Evolutionary conservation across 2,797 vertebrate genomes (phyloP), one percentile per base, ranked within the genome.

Genomic region (Protonibea diacanthus): DNA sequence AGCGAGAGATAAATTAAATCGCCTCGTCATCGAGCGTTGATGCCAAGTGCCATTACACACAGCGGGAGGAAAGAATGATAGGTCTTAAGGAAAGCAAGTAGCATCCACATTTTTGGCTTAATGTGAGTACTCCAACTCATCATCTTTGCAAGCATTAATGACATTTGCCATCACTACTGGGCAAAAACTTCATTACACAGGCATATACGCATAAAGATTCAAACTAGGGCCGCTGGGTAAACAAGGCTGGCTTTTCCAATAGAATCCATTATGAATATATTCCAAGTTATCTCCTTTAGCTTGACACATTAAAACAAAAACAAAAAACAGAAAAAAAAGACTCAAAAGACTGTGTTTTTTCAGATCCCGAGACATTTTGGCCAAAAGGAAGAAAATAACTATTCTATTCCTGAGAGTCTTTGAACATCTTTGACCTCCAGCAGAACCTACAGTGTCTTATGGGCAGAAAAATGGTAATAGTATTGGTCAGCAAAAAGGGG

Each of bases 141-240:
- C 88, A 87, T 93, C 87, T 85, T 81, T 68, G 76, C 78, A 25
- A 86, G 76, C 84, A 86, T 88, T 94, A 94, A 93, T 91, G 93
- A 85, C 91, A 89, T 90, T 84, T 86, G 84, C 89, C 81, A 92
- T 94, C 86, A 90, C 86, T 85, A 85, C 77, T 67, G 81, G 91
- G 90, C 78, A 80, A 89, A 85, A 87, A 88, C 72, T 71, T 90
- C 91, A 93, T 94, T 92, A 93, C 68, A 71, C 53, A 74, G 53
- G 84, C 74, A 82, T 61, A 78, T 88, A 87, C 86, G 85, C 85
- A 89, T 87, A 88, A 90, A 91, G 77, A 83, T 61, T 84, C 69
- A 49, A 82, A 77, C 68, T 47, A 75, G 71, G 68, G 83, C 89
- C 81, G 83, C 83, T 87, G 90, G 90, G 89, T 80, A 83, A 90